These are phyloP conservation scores for Eulemur rufifrons DNA, from an alignment of 2,113 vertebrate genomes.

Conservation along the genomic window DNA sequence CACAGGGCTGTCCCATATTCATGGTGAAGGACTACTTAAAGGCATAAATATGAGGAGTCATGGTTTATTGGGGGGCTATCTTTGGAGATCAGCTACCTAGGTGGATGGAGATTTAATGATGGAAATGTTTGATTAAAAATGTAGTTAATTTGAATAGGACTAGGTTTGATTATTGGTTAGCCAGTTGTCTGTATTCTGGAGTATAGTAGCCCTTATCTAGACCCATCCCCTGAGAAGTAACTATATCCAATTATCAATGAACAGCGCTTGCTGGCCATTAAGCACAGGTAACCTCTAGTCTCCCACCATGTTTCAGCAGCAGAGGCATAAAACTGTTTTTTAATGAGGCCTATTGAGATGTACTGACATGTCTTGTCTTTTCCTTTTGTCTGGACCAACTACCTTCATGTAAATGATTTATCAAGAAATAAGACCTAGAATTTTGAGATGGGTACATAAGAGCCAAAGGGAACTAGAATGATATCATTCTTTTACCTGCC, in stretches of 20 bases:
- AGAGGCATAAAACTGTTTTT: background rate
- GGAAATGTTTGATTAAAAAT: background rate
- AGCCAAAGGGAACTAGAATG: background rate
- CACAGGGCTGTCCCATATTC: background rate
- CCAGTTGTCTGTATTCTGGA: background rate
- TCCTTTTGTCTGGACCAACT: background rate
- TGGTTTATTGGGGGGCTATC: background rate
- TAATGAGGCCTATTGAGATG: slow-evolving; percentile 24
- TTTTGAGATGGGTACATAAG: background rate
- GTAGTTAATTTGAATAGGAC: background rate
- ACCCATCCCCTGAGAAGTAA: background rate
- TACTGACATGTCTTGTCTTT: background rate
- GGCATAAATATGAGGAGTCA: background rate
- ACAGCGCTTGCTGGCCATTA: background rate
- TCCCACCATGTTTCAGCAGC: background rate
- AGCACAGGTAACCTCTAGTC: slow-evolving; percentile 28
- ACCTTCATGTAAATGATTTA: background rate
- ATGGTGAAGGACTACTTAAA: background rate
- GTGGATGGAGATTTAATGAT: background rate
- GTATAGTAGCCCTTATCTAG: background rate
- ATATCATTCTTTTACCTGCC: background rate
- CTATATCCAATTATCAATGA: background rate
- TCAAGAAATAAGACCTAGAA: slow-evolving; percentile 1
- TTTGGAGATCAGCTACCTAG: background rate
- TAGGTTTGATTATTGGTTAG: background rate